phyloP scores from a whole-genome alignment of 2,888 invertebrate genomes.

The Tholera decimalis region DNA sequence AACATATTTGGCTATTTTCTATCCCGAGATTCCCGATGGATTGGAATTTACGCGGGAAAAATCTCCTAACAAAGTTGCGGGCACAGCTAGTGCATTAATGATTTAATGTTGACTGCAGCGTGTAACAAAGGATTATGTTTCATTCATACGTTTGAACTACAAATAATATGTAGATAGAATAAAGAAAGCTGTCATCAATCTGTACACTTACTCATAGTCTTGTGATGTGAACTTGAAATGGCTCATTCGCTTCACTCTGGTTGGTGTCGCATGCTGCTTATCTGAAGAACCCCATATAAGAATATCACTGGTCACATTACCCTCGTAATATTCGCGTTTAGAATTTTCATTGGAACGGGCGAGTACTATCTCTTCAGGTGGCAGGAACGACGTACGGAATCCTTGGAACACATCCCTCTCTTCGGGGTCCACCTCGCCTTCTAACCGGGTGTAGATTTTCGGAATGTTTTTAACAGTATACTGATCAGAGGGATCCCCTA shows the following conservation, averaged over 20 bases:
- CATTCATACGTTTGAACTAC: no score
- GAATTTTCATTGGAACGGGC: slow-evolving; percentile 72
- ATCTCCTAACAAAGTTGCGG: no score
- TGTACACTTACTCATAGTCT: slow-evolving; percentile 79
- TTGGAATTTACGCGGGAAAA: no score
- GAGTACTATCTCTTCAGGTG: slow-evolving; percentile 88
- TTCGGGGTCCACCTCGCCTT: slow-evolving; percentile 85
- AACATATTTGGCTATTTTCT: no score
- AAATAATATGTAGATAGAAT: no score
- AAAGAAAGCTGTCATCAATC: neutral
- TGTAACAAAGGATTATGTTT: no score
- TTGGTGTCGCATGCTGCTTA: slow-evolving; percentile 67
- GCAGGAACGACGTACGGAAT: slow-evolving; percentile 92
- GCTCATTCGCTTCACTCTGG: slow-evolving; percentile 83
- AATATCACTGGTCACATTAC: slow-evolving; percentile 79
- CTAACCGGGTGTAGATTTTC: slow-evolving; percentile 80
- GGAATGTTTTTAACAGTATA: slow-evolving; percentile 82
- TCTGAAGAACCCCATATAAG: slow-evolving; percentile 75
- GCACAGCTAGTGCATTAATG: no score
- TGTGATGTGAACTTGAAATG: slow-evolving; percentile 76
- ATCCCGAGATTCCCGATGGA: no score
- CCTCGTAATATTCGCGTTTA: slow-evolving; percentile 72
- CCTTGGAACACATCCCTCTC: slow-evolving; percentile 92
- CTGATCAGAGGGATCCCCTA: slow-evolving; percentile 83
- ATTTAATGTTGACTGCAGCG: neutral